phyloP scores from a whole-genome alignment of 2,888 invertebrate genomes.

The Lasioglossum vierecki region DNA sequence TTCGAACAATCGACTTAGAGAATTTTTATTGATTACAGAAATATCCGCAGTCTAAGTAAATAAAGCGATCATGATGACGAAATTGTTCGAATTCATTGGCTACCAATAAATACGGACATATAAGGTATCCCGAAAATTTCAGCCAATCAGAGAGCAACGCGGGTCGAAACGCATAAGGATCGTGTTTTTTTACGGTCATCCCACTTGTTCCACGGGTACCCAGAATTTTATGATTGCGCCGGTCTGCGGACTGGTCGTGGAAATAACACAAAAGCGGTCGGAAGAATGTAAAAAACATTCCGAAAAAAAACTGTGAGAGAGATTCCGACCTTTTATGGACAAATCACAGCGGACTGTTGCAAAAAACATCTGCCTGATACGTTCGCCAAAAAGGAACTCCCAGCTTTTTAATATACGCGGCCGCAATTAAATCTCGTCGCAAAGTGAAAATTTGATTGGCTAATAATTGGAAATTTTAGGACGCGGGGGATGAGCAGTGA shows the following conservation, averaged over 20 bases:
- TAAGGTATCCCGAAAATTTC: constrained; percentile 48
- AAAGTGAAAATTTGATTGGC: not conserved
- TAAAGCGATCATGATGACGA: not conserved
- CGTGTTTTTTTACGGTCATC: constrained; percentile 60
- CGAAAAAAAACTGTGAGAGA: constrained; percentile 10
- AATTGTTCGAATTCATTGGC: constrained; percentile 22
- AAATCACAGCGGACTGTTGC: constrained; percentile 27
- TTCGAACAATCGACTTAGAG: not conserved
- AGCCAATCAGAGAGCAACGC: constrained; percentile 37
- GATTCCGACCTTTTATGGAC: constrained; percentile 21
- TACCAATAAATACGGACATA: constrained; percentile 28
- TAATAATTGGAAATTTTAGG: not conserved
- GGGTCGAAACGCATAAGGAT: constrained; percentile 52
- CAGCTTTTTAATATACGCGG: not conserved
- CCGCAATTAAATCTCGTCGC: not conserved
- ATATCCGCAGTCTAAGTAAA: not conserved
- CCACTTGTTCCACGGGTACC: constrained; percentile 42
- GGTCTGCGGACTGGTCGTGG: constrained; percentile 46
- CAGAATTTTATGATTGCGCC: constrained; percentile 61
- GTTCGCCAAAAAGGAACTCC: not conserved
- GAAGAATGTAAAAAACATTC: constrained; percentile 32
- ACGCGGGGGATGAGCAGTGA: not conserved
- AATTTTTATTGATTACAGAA: not conserved
- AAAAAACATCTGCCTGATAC: not conserved
- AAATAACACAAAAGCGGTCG: constrained; percentile 55